Conservation (phyloP, 2,888 invertebrate genomes). For the Nymphalis polychloros region DNA sequence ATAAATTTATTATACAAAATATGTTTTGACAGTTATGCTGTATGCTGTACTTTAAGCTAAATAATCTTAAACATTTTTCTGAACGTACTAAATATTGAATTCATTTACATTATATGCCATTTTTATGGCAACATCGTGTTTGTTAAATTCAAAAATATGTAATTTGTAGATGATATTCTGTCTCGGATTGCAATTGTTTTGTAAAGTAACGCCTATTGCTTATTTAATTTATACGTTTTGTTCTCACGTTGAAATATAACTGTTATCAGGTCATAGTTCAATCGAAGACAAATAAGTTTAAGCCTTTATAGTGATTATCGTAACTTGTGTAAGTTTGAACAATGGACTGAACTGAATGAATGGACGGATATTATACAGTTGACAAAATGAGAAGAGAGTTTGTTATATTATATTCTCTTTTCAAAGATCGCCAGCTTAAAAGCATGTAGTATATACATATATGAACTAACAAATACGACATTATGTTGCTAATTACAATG, state of each 20-base stretch:
- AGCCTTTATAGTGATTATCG: constrained; percentile 49
- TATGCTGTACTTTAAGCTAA: no score
- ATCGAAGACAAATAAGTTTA: constrained; percentile 13
- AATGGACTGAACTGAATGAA: constrained; percentile 41
- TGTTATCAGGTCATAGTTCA: background rate
- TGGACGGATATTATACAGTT: constrained; percentile 53
- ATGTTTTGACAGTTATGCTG: background rate
- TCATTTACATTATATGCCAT: background rate
- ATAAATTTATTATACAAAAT: constrained; percentile 2
- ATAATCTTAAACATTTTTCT: no score
- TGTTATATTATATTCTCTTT: background rate
- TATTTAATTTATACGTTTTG: background rate
- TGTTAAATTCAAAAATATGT: background rate
- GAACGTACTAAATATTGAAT: no score
- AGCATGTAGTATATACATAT: no score
- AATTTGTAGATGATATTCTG: background rate
- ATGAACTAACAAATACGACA: no score
- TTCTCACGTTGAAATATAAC: background rate
- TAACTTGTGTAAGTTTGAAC: constrained; percentile 59
- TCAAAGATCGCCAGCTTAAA: background rate
- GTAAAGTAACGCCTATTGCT: no score
- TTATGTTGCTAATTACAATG: no score
- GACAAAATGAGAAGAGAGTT: constrained; percentile 63
- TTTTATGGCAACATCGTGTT: background rate
- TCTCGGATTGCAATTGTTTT: background rate